Evolutionary conservation across 2,888 invertebrate species (phyloP).

Genomic region (Mythimna ferrago): DNA sequence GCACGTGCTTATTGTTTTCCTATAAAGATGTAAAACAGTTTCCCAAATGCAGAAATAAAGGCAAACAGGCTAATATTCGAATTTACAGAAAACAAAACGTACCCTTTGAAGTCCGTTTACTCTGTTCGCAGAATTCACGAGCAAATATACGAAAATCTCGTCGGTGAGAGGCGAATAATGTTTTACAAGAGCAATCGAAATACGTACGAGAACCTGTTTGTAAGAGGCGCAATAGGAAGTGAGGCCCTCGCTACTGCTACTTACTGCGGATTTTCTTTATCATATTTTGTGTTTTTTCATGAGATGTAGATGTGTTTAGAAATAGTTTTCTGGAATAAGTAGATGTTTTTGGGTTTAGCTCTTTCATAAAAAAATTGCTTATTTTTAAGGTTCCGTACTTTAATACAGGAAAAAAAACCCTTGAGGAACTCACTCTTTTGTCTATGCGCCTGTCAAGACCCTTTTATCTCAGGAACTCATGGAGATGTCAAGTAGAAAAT

Average conservation of each 20-base stretch:
- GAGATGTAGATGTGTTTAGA: background rate
- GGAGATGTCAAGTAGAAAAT: no score
- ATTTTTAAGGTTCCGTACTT: no score
- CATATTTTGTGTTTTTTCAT: conserved; percentile 6
- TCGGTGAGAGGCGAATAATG: conserved; percentile 43
- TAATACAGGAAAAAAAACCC: no score
- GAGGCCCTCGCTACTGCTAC: conserved; percentile 24
- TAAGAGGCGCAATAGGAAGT: conserved; percentile 16
- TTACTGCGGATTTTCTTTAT: background rate
- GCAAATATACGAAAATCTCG: conserved; percentile 49
- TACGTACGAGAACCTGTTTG: conserved; percentile 40
- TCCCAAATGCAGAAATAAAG: conserved; percentile 33
- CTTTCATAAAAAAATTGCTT: background rate
- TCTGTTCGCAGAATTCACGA: conserved; percentile 30
- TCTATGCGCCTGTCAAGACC: no score
- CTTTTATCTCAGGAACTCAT: no score
- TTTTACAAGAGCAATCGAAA: conserved; percentile 42
- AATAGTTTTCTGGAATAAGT: background rate
- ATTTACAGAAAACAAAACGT: conserved; percentile 49
- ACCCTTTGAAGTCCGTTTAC: conserved; percentile 55
- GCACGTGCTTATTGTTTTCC: conserved; percentile 6
- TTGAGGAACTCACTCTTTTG: background rate
- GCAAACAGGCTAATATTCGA: conserved; percentile 40
- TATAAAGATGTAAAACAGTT: conserved; percentile 35
- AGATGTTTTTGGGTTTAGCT: background rate